Evolutionary conservation across 1,140 invertebrate genomes (phyloP).

Genomic region (Neodiprion lecontei): DNA sequence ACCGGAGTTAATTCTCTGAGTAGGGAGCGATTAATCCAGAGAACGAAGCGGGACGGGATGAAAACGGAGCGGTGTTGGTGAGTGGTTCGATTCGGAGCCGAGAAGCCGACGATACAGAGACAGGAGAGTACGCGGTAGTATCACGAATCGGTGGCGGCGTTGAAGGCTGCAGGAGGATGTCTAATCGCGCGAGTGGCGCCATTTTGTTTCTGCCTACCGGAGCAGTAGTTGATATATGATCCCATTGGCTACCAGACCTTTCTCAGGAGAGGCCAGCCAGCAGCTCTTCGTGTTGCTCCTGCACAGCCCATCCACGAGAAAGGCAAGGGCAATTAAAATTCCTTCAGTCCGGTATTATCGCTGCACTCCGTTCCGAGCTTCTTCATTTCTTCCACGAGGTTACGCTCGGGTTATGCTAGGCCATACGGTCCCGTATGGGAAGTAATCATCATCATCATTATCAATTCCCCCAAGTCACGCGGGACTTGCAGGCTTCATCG

Average conservation of each 20-base stretch:
- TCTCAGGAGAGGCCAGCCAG: constrained; percentile 49
- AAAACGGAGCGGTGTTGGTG: no score
- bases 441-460: neutral
- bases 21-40: no score
- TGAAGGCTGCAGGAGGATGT: neutral
- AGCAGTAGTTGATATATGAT: constrained; percentile 61
- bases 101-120: no score
- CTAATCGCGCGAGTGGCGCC: constrained; percentile 46
- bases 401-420: neutral
- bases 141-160: no score
- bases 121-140: no score
- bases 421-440: neutral
- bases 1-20: no score
- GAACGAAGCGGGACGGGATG: no score
- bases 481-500: no score
- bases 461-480: neutral
- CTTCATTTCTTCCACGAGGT: constrained; percentile 20
- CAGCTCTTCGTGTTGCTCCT: constrained; percentile 29
- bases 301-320: constrained; percentile 13
- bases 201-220: constrained; percentile 56
- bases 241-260: constrained; percentile 59
- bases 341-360: constrained; percentile 51
- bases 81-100: no score
- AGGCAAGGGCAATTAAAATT: constrained; percentile 58
- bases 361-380: constrained; percentile 35